Percentiles rank a stretch among this genome's conserved stretches.
Evolutionary conservation across 2,888 invertebrate species (phyloP).

Genomic region (Erynnis tages): DNA sequence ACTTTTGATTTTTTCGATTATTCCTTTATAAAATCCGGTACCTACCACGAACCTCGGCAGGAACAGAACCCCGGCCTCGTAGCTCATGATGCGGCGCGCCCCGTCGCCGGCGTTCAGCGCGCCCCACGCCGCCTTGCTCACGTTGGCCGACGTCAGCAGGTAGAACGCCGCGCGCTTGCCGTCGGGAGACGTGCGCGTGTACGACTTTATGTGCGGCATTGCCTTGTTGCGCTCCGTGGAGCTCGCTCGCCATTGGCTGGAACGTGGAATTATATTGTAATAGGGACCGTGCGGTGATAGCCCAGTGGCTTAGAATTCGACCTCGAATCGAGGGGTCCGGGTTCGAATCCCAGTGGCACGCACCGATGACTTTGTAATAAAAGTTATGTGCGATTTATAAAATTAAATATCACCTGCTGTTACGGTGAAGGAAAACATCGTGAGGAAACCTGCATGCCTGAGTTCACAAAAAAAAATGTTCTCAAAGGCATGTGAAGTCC

Average conservation of each 20-base stretch:
- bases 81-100: constrained; percentile 88
- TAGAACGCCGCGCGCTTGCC: constrained; percentile 88
- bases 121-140: constrained; percentile 99
- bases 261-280: neutral
- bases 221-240: constrained; percentile 86
- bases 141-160: constrained; percentile 94
- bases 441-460: too few species aligned
- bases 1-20: too few species aligned
- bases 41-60: constrained; percentile 91
- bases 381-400: too few species aligned
- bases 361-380: too few species aligned
- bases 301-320: too few species aligned
- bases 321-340: too few species aligned
- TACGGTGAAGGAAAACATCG: too few species aligned
- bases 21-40: constrained; percentile 30
- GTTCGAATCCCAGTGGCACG: too few species aligned
- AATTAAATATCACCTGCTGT: too few species aligned
- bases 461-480: too few species aligned
- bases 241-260: constrained; percentile 92
- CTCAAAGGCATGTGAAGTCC: too few species aligned
- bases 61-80: constrained; percentile 95
- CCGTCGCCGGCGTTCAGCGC: constrained; percentile 81
- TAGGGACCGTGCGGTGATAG: too few species aligned
- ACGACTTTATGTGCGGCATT: constrained; percentile 98
- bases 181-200: constrained; percentile 88